A percentile compares a stretch with the other conserved stretches of the same genome.
These are phyloP conservation scores for Meteorus sp. DNA, from an alignment of 1,140 invertebrate species.

Conservation along the genomic window DNA sequence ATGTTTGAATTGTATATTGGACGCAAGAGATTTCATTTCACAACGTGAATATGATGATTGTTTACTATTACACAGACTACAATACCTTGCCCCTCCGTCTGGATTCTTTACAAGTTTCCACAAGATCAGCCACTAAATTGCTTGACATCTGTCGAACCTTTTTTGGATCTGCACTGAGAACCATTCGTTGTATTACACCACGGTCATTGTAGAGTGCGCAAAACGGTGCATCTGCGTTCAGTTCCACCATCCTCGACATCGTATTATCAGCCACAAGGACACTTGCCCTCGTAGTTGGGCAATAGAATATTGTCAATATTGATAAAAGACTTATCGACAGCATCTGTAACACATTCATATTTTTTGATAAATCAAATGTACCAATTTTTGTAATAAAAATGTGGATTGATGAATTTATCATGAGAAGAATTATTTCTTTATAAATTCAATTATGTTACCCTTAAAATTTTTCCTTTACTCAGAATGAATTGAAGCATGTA, in stretches of 20 bases:
- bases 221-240: constrained; percentile 63
- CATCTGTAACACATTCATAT: constrained; percentile 39
- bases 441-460: too few species aligned
- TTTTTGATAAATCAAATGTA: not conserved
- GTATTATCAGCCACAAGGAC: constrained; percentile 66
- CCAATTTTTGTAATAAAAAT: not conserved
- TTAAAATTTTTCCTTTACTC: too few species aligned
- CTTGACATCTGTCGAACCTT: constrained; percentile 64
- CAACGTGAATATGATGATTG: not conserved
- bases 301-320: constrained; percentile 29
- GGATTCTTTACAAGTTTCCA: constrained; percentile 60
- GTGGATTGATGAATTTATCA: not conserved
- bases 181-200: constrained; percentile 64
- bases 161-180: constrained; percentile 62
- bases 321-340: constrained; percentile 20
- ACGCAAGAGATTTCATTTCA: too few species aligned
- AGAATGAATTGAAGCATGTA: too few species aligned
- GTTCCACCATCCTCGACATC: constrained; percentile 68
- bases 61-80: not conserved
- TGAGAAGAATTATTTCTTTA: too few species aligned
- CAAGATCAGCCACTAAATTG: constrained; percentile 63
- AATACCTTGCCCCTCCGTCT: constrained; percentile 49
- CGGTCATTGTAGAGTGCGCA: constrained; percentile 65
- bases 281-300: constrained; percentile 29
- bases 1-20: too few species aligned